Evolutionary conservation across 2,113 vertebrate genomes (phyloP), one percentile per base, ranked within the genome.

Genomic region (Trogon surrucura): DNA sequence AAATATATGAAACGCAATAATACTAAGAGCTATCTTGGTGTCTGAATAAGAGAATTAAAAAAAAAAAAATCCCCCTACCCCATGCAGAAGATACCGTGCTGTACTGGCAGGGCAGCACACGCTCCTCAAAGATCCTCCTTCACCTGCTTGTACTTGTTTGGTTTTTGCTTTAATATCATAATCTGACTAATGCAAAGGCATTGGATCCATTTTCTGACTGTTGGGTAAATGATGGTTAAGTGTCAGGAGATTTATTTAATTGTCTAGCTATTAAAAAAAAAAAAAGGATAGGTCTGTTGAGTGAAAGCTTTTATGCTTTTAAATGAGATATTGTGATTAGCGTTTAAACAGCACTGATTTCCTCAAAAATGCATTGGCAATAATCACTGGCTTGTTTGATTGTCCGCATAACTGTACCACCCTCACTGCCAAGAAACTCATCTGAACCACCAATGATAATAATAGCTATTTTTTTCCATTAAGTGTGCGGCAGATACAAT

Each of bases 241-340:
- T 88, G 91, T 94, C 81, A 64, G 71, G 88, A 95, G 94, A 97
- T 91, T 96, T 95, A 94, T 97, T 85, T 93, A 92, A 96, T 93
- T 89, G 88, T 93, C 95, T 92, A 50, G 73, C 92, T 86, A 95
- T 86, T 95, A 91, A 85, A 91, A 86, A 75, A 81, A 73, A 93
- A 88, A 73, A 66, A 88, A 64, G 65, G 50, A 41, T 62, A 95
- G 87, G 74, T 66, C 66, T 51, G 66, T 62, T 83, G 96, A 95
- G 93, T 88, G 95, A 97, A 96, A 97, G 93, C 90, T 85, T 90
- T 95, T 95, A 92, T 96, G 95, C 96, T 98, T 98, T 97, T 96
- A 97, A 95, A 95, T 22, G 95, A 95, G 93, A 71, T 88, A 88
- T 88, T 81, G 80, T 92, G 91, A 97, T 96, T 93, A 80, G 91